Conservation (phyloP, 2,113 vertebrate species). For the Trichomycterus rosablanca region DNA sequence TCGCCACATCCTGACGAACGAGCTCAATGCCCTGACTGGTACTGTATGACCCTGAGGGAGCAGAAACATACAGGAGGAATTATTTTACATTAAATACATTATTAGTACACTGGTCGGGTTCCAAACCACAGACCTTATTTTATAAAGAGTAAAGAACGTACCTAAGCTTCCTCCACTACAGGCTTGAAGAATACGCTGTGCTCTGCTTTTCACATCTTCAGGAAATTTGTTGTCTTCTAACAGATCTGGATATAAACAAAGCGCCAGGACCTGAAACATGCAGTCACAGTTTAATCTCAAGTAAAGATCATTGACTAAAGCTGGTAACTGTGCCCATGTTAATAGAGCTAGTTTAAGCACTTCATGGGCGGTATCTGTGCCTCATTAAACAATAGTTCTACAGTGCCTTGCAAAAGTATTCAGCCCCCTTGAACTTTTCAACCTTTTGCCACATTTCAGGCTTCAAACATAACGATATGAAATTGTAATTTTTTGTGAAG, state of each 20-base stretch:
- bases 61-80: not conserved
- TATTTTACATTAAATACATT: too few relatives aligned
- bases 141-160: slow-evolving; percentile 27
- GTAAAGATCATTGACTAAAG: not conserved
- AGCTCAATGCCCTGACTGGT: slow-evolving; percentile 65
- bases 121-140: not conserved
- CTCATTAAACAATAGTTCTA: too few relatives aligned
- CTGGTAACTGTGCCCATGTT: too few relatives aligned
- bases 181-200: slow-evolving; percentile 55
- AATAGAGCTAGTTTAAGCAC: too few relatives aligned
- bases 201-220: slow-evolving; percentile 62
- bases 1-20: slow-evolving; percentile 63
- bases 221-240: slow-evolving; percentile 61
- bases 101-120: too few relatives aligned
- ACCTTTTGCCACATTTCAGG: too few relatives aligned
- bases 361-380: too few relatives aligned
- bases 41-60: slow-evolving; percentile 68
- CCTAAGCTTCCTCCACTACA: slow-evolving; percentile 68
- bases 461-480: too few relatives aligned
- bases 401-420: too few relatives aligned
- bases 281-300: not conserved
- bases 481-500: too few relatives aligned
- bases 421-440: too few relatives aligned
- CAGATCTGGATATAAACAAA: slow-evolving; percentile 66
- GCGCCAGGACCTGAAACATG: slow-evolving; percentile 47